Conservation (phyloP, 92 coral and sea anemone species). For the Porites lobata region DNA sequence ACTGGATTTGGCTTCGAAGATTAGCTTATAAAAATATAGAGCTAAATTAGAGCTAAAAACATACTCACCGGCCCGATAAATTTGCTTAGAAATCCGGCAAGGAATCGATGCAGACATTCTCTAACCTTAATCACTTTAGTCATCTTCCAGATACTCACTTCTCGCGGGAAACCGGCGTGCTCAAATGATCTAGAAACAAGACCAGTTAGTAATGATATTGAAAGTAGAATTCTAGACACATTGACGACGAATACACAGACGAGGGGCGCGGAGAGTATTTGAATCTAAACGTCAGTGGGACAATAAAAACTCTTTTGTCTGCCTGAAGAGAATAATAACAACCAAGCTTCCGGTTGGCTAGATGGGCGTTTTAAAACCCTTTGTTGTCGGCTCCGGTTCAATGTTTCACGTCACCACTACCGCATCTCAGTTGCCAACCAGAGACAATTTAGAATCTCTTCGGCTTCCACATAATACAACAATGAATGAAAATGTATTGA, state of each 20-base stretch:
- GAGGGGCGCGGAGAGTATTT: neutral
- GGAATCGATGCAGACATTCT: neutral
- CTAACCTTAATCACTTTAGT: neutral
- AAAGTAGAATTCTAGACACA: neutral
- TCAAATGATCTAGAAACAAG: neutral
- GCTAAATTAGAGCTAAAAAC: neutral
- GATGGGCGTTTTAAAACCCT: neutral
- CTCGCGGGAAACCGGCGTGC: no score
- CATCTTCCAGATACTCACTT: slow-evolving; percentile 16
- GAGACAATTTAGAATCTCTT: no score
- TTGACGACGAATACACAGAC: neutral
- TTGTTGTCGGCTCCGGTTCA: neutral
- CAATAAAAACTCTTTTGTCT: slow-evolving; percentile 24
- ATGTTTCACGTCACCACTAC: no score
- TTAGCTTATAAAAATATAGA: neutral
- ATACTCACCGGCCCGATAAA: slow-evolving; percentile 24
- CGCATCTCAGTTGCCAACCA: no score
- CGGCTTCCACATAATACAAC: no score
- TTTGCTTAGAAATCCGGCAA: neutral
- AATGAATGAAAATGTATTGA: no score
- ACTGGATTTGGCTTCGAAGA: neutral
- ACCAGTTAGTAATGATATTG: neutral
- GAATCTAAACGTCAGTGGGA: slow-evolving; percentile 10
- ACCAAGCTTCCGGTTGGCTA: slow-evolving; percentile 17
- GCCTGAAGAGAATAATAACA: neutral